Conservation (phyloP, 2,888 invertebrate species). For the Ectobius pallidus region DNA sequence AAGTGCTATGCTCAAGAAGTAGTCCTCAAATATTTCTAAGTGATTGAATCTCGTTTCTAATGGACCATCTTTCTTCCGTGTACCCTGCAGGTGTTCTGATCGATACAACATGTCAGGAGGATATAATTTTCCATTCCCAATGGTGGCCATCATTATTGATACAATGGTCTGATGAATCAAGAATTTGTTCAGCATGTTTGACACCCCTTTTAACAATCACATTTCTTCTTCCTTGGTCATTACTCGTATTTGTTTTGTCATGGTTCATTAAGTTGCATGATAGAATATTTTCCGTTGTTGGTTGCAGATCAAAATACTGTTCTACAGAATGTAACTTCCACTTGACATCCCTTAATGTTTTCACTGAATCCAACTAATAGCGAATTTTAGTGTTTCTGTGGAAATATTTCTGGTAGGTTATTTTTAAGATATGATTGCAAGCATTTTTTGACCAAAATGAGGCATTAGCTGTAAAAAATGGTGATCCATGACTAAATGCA, state of each 20-base stretch:
- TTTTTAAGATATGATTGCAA: too few species aligned
- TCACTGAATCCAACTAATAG: too few species aligned
- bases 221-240: conserved; percentile 15
- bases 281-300: too few species aligned
- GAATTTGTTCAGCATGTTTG: conserved; percentile 32
- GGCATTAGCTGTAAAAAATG: too few species aligned
- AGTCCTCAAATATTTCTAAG: conserved; percentile 32
- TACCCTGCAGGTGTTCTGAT: background rate
- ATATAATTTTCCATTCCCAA: conserved; percentile 7
- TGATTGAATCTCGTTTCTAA: conserved; percentile 29
- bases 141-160: conserved; percentile 32
- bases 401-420: too few species aligned
- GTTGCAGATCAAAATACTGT: too few species aligned
- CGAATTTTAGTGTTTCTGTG: too few species aligned
- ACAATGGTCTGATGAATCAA: conserved; percentile 21
- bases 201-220: conserved; percentile 31
- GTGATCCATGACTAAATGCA: too few species aligned
- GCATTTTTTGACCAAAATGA: too few species aligned
- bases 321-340: too few species aligned
- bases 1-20: conserved; percentile 21
- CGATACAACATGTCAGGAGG: conserved; percentile 7
- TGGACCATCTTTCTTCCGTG: conserved; percentile 22
- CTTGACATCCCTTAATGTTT: too few species aligned
- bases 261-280: conserved; percentile 27
- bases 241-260: conserved; percentile 29